Conservation (phyloP, 2,797 vertebrate genomes). For the Chelmon rostratus region DNA sequence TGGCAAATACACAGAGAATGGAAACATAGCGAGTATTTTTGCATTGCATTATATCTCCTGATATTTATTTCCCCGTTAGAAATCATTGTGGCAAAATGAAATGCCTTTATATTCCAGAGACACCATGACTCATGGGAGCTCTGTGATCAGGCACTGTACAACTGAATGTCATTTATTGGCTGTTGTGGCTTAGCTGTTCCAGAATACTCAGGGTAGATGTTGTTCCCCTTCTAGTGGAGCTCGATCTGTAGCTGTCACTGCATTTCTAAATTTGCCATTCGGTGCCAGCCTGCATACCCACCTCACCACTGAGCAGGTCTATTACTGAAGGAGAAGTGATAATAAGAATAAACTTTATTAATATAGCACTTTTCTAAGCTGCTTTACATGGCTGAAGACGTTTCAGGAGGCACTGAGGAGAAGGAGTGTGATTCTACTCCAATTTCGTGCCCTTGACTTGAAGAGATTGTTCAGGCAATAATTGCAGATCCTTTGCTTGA, state of each 20-base stretch:
- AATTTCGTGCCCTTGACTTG: constrained; percentile 76
- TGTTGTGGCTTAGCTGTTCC: constrained; percentile 36
- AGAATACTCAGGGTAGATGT: constrained; percentile 35
- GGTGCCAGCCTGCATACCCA: constrained; percentile 43
- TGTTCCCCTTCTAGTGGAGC: constrained; percentile 30
- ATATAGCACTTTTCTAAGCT: background rate
- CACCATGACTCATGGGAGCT: constrained; percentile 31
- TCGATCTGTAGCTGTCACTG: constrained; percentile 33
- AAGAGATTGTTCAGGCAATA: constrained; percentile 79
- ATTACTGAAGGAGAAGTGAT: constrained; percentile 26
- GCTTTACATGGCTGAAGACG: background rate
- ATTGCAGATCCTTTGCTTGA: constrained; percentile 71
- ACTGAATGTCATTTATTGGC: constrained; percentile 43
- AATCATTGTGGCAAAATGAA: constrained; percentile 38
- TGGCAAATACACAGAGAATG: too few species aligned
- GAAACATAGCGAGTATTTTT: too few species aligned
- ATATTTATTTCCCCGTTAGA: constrained; percentile 6
- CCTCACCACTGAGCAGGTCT: constrained; percentile 41
- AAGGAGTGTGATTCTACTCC: constrained; percentile 55
- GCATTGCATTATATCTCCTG: too few species aligned
- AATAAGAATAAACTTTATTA: background rate
- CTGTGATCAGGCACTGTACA: constrained; percentile 34
- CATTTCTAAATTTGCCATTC: constrained; percentile 34
- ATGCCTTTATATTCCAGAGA: constrained; percentile 39
- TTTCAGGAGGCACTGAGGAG: background rate